A percentile compares a stretch with the other conserved stretches of the same genome.
These are phyloP conservation scores for Ginglymostoma cirratum DNA, from an alignment of 2,113 vertebrate genomes.

Conservation along the genomic window DNA sequence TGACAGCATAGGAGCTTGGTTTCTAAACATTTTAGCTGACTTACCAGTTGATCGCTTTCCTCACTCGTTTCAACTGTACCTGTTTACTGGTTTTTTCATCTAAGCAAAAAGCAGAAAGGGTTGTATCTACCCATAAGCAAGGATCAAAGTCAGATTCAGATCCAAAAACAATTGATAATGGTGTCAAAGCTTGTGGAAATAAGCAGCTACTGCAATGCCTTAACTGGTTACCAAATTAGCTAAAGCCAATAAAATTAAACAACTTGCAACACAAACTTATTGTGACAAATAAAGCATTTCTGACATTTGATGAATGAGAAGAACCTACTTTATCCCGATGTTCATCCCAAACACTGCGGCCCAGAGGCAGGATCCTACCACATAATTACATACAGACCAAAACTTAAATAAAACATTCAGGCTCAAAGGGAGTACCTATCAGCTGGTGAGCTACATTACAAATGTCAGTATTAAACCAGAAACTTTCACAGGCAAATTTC, in stretches of 20 bases:
- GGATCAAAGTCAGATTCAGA: not conserved
- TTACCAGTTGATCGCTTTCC: not conserved
- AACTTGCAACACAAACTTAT: not conserved
- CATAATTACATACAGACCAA: not conserved
- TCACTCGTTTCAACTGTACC: conserved; percentile 4
- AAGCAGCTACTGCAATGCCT: not conserved
- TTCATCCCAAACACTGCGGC: not conserved
- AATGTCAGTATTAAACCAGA: not conserved
- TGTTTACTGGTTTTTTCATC: not conserved
- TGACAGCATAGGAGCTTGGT: not conserved
- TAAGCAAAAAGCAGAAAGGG: not conserved
- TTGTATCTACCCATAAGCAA: not conserved
- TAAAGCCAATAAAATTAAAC: not conserved
- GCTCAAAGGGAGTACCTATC: not conserved
- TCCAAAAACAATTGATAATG: not conserved
- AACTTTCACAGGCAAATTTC: not conserved
- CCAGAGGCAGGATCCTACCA: not conserved
- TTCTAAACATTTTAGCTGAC: conserved; percentile 10
- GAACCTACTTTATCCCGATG: not conserved
- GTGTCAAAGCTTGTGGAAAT: not conserved
- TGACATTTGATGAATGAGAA: not conserved
- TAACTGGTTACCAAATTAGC: not conserved
- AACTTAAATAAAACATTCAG: not conserved
- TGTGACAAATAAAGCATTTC: not conserved
- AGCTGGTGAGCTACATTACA: not conserved